Evolutionary conservation across 2,888 invertebrate species (phyloP), one percentile per base, ranked within the genome.

Genomic region (Scelioninae gen. 1): DNA sequence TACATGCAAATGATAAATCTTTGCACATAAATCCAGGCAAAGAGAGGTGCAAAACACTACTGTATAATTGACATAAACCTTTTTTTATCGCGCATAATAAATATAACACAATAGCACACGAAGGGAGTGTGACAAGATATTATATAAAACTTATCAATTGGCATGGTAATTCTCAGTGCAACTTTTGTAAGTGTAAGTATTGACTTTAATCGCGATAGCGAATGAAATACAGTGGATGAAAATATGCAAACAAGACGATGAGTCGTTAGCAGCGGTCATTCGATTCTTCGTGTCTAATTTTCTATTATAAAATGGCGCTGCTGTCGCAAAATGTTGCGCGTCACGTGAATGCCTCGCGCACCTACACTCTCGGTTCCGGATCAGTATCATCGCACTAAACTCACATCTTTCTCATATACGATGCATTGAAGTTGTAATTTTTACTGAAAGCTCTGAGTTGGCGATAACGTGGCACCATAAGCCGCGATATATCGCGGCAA

Each of bases 381-480:
- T 83, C 83, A 31, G 79, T 78, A 79, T 79, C 79, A 29, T 75
- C 68, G 75, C 60, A 51, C 83, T 49, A 58, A 76, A 83, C 77
- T 74, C 77, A 74, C 80, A 77, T 83, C 80, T 77, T 77, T 80
- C 76, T 77, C 80, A 74, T 65, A 69, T 74, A 69, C 80, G 85
- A 72, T 84, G 76, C 72, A 82, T 78, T 69, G 84, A 82, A 84
- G 85, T 83, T 86, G 86, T 86, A 87, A 87, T 87, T 86, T 86
- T 79, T 81, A 69, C 84, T 84, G 87, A 84, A 85, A 86, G 85
- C 85, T 80, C 75, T 75, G 84, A 82, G 83, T 83, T 66, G 77
- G 80, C 83, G 83, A 83, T 83, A 83, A 83, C 83, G 83, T 63
- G 80, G 77, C 83, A 77, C 83, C 83, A 77, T 83, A 83, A 83